Percentiles rank a stretch among this genome's conserved stretches.
phyloP scores from a whole-genome alignment of 1,140 invertebrate genomes.

The Leptopilina boulardi region DNA sequence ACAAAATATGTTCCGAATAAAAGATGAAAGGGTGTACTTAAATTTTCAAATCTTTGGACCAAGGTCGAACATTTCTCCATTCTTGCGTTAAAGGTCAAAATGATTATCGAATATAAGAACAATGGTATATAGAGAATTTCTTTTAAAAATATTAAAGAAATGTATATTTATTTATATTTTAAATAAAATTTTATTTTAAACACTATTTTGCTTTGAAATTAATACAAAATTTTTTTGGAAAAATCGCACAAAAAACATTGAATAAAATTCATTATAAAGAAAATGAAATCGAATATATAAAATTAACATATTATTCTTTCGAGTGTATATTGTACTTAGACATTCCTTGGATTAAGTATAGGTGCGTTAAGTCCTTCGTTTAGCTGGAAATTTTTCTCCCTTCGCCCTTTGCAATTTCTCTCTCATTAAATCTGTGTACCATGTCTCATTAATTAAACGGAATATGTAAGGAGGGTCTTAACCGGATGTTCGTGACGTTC shows the following conservation, averaged over 20 bases:
- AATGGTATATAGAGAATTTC: neutral
- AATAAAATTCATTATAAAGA: neutral
- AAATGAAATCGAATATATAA: neutral
- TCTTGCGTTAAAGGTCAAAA: neutral
- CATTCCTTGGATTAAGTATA: conserved; percentile 1
- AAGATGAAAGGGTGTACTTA: conserved; percentile 24
- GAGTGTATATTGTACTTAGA: conserved; percentile 1
- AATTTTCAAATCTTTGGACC: conserved; percentile 6
- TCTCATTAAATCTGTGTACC: conserved; percentile 22
- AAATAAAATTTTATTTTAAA: too few relatives aligned
- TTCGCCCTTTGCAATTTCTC: conserved; percentile 1
- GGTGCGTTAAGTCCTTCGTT: conserved; percentile 3
- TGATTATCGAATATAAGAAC: neutral
- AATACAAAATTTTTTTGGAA: neutral
- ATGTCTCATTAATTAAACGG: conserved; percentile 31
- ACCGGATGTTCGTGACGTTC: conserved; percentile 25
- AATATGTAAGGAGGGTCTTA: conserved; percentile 27
- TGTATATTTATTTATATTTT: too few relatives aligned
- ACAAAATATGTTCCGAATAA: conserved; percentile 19
- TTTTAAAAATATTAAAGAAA: neutral
- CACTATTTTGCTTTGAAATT: too few relatives aligned
- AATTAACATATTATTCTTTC: neutral
- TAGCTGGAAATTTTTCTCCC: neutral
- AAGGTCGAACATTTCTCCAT: neutral
- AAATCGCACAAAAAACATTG: neutral